Evolutionary conservation across 2,797 vertebrate genomes (phyloP), one percentile per base, ranked within the genome.

Genomic region (Myioborus melanocephalus): DNA sequence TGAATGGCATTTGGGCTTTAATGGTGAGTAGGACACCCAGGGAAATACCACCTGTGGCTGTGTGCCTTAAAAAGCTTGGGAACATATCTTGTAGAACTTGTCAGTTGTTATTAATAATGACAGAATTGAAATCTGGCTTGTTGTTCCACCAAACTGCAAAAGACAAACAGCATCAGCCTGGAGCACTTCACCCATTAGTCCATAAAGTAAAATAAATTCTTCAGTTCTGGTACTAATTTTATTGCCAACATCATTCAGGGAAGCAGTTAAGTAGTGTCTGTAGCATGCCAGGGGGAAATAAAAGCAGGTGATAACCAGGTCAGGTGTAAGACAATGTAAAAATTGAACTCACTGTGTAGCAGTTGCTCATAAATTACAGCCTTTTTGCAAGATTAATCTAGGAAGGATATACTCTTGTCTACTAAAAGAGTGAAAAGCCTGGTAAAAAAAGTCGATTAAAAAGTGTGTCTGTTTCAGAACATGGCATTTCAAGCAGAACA

Each of bases 401-500:
- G 71, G 63, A 49, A 23, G 13, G 28, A 12, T 52, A 16, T 49
- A 17, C 56, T 63, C 34, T 70, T 78, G 23, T 30, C 65, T 76
- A 17, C 21, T 75, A 14, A 69, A 88, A 56, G 44, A 60, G 18
- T 22, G 14, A 35, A 72, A 84, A 44, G 14, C 10, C 15, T 14
- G 47, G 30, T 83, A 93, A 89, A 56, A 55, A 53, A 88, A 89
- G 39, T 55, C 21, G 56, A 73, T 84, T 23, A 43, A 64, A 61
- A 66, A 53, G 43, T 5, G 28, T 91, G 7, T 96, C 26, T 94
- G 55, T 97, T 98, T 77, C 89, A 99, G 99, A 99, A 99, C 97
- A 99, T 99, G 99, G 99, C 99, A 50, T 99, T 99, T 98, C 99
- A 99, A 98, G 99, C 99, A 0, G 99, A 99, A 94, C 99, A 99